These are phyloP conservation scores for Aporophyla nigra DNA, from an alignment of 2,888 invertebrate genomes.

Conservation along the genomic window DNA sequence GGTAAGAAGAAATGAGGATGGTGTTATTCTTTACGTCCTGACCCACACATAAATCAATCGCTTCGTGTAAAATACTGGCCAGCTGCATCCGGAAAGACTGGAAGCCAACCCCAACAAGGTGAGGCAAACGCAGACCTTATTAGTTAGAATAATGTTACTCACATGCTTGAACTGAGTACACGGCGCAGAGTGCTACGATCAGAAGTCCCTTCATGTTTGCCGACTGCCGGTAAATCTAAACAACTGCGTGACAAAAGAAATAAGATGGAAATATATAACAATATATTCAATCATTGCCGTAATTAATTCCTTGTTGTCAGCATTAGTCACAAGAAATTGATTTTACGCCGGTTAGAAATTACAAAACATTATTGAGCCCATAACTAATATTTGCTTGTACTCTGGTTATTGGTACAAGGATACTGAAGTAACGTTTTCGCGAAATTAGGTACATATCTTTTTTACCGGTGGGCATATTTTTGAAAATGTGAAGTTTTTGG, in stretches of 20 bases:
- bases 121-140: not conserved
- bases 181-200: conserved; percentile 27
- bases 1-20: too few relatives aligned
- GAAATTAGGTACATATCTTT: not conserved
- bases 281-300: conserved; percentile 2
- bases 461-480: not conserved
- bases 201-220: conserved; percentile 48
- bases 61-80: not conserved
- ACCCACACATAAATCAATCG: not conserved
- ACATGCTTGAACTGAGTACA: conserved; percentile 52
- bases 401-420: conserved; percentile 20
- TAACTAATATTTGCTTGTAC: conserved; percentile 41
- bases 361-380: conserved; percentile 17
- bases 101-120: not conserved
- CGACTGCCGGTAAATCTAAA: not conserved
- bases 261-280: conserved; percentile 28
- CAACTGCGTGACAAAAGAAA: conserved; percentile 29
- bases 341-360: conserved; percentile 23
- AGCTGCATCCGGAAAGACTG: not conserved
- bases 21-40: too few relatives aligned
- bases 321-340: conserved; percentile 48
- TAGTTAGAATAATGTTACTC: conserved; percentile 21
- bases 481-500: not conserved
- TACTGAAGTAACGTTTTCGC: not conserved
- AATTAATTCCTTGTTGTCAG: conserved; percentile 30